A percentile compares a stretch with the other conserved stretches of the same genome.
phyloP scores from a whole-genome alignment of 1,140 invertebrate genomes.

The Drosophila novamexicana region DNA sequence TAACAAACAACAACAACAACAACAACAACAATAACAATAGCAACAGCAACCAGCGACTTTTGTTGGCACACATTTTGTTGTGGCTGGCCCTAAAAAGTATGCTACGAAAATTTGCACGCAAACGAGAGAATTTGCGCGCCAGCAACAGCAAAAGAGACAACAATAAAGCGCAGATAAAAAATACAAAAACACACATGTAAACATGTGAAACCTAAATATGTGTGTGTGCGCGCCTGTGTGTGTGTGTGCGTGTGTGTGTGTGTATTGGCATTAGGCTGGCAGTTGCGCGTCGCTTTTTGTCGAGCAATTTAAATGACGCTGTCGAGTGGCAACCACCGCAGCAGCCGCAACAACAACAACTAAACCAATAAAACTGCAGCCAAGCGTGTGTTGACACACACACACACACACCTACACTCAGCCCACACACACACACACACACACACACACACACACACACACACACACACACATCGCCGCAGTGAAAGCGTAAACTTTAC shows the following conservation, averaged over 20 bases:
- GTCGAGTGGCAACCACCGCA: slow-evolving; percentile 41
- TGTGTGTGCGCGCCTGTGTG: background rate
- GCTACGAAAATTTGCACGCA: slow-evolving; percentile 63
- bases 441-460: slow-evolving; percentile 22
- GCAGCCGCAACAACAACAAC: slow-evolving; percentile 53
- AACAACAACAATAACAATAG: slow-evolving; percentile 18
- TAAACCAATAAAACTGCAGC: slow-evolving; percentile 49
- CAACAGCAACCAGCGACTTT: slow-evolving; percentile 42
- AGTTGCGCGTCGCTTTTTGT: slow-evolving; percentile 67
- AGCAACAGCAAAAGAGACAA: slow-evolving; percentile 50
- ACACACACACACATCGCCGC: slow-evolving; percentile 7
- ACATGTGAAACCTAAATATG: background rate
- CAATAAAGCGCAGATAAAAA: slow-evolving; percentile 13
- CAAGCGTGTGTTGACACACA: slow-evolving; percentile 19
- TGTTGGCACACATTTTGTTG: slow-evolving; percentile 76
- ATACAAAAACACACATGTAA: slow-evolving; percentile 6
- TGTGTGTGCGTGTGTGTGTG: slow-evolving; percentile 7
- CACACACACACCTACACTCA: slow-evolving; percentile 26
- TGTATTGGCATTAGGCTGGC: slow-evolving; percentile 63
- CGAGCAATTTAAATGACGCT: slow-evolving; percentile 69
- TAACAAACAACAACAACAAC: slow-evolving; percentile 21
- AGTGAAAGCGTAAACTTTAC: slow-evolving; percentile 80
- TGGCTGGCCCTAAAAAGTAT: slow-evolving; percentile 57
- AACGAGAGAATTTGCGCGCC: slow-evolving; percentile 73
- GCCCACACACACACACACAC: slow-evolving; percentile 22